Conservation (phyloP, 2,113 vertebrate species). For the Mus pahari region DNA sequence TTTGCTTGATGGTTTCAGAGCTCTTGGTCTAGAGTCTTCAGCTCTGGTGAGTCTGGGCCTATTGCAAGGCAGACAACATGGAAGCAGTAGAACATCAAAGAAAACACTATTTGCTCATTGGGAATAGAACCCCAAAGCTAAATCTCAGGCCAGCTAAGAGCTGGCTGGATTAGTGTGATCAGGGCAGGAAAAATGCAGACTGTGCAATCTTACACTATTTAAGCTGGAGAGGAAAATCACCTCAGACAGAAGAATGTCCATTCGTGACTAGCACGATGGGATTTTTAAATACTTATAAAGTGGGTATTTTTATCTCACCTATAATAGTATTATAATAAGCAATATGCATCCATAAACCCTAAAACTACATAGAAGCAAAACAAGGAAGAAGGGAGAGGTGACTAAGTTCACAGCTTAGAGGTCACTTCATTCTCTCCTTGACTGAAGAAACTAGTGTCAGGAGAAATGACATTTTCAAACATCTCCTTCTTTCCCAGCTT, state of each 20-base stretch:
- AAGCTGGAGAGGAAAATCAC: neutral
- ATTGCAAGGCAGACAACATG: too few species aligned
- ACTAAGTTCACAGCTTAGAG: neutral
- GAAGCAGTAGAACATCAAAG: too few species aligned
- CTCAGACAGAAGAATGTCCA: neutral
- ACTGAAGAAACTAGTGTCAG: constrained; percentile 23
- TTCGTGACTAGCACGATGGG: neutral
- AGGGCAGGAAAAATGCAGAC: neutral
- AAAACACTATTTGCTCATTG: neutral
- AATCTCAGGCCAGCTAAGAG: neutral
- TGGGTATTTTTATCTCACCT: neutral
- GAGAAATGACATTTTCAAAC: neutral
- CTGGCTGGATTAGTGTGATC: neutral
- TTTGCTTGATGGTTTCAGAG: neutral
- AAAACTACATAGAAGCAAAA: neutral
- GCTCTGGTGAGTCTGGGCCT: neutral
- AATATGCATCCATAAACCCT: neutral
- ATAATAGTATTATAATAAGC: constrained; percentile 14
- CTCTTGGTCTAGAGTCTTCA: neutral
- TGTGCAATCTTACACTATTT: neutral
- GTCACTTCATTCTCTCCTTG: neutral
- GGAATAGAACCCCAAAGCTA: neutral
- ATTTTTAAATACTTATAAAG: constrained; percentile 28
- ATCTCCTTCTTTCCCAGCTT: neutral
- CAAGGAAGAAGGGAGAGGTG: neutral